A percentile compares a stretch with the other conserved stretches of the same genome.
These are phyloP conservation scores for Adelphocoris suturalis DNA, from an alignment of 2,888 invertebrate genomes.

Conservation along the genomic window DNA sequence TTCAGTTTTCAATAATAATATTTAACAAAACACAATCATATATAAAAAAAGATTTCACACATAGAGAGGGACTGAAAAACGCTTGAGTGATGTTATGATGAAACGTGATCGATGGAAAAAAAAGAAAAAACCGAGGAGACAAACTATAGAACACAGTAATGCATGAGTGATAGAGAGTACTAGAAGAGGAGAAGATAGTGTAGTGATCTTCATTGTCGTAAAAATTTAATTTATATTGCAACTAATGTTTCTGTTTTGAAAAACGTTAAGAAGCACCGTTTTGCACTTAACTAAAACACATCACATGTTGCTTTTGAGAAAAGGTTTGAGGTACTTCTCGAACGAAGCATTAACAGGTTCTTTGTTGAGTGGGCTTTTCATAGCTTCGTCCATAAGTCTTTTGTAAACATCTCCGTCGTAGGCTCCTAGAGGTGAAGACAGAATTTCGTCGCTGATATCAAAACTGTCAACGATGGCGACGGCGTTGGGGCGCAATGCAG, in stretches of 20 bases:
- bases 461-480: conserved; percentile 95
- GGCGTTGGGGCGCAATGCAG: conserved; percentile 89
- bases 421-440: conserved; percentile 88
- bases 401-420: conserved; percentile 93
- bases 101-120: not conserved
- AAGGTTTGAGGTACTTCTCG: conserved; percentile 87
- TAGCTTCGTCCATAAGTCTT: conserved; percentile 87
- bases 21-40: not conserved
- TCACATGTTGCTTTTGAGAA: conserved; percentile 84
- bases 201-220: not conserved
- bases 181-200: not conserved
- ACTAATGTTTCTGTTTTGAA: not conserved
- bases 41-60: not conserved
- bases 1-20: not conserved
- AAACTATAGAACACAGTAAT: not conserved
- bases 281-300: not conserved
- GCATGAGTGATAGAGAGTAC: too few species aligned
- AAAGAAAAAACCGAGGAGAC: not conserved
- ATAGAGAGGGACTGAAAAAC: not conserved
- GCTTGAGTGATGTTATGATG: not conserved
- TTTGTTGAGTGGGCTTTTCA: conserved; percentile 89
- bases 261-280: not conserved
- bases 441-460: conserved; percentile 88
- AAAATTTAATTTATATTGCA: too few species aligned
- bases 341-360: conserved; percentile 89